Base-by-base conservation (phyloP, 2,113 vertebrate genomes). In the Tautogolabrus adspersus region DNA sequence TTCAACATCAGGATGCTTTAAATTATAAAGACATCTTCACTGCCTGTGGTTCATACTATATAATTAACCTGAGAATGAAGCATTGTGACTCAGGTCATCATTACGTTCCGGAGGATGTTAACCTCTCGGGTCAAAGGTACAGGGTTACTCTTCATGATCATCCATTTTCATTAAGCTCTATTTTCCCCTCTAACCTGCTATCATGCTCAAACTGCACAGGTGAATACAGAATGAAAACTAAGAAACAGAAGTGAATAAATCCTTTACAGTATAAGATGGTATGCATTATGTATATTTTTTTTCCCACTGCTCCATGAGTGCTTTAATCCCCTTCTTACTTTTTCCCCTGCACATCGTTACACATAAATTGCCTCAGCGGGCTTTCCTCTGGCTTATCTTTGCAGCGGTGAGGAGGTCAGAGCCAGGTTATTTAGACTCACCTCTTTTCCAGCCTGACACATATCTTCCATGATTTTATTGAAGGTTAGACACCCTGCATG, bases 91-190 rank as follows among this genome's bases (percentile, higher is more conserved):
- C 5, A 30, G 7, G 65, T 37, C 19, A 26, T 75, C 15, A 23
- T 66, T 34, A 23, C n/a, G 26, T 34, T 44, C 51, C 12, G 19
- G n/a, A 23, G 37, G 62, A 44, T 0, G 30, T 76, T 80, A 74
- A 77, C 69, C 78, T 37, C 21, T 37, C 21, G 30, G 74, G 65
- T 78, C 56, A 77, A 40, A 71, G 59, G 51, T 16, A 52, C 46
- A 21, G 12, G 47, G 34, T 40, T 62, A 37, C 15, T 64, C 66
- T 65, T 66, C n/a, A 66, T 72, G 22, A 38, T 57, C 34, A 72
- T 79, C 19, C 44, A 75, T 77, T 72, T 38, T 68, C 59, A 55
- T 19, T 8, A 40, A 61, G 34, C 55, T 49, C 42, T 63, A 23
- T 18, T 10, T 46, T 30, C 66, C 70, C 42, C 21, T 51, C 56